A percentile compares a stretch with the other conserved stretches of the same genome.
Evolutionary conservation across 2,113 vertebrate genomes (phyloP).

Genomic region (Cyanoliseus patagonus): DNA sequence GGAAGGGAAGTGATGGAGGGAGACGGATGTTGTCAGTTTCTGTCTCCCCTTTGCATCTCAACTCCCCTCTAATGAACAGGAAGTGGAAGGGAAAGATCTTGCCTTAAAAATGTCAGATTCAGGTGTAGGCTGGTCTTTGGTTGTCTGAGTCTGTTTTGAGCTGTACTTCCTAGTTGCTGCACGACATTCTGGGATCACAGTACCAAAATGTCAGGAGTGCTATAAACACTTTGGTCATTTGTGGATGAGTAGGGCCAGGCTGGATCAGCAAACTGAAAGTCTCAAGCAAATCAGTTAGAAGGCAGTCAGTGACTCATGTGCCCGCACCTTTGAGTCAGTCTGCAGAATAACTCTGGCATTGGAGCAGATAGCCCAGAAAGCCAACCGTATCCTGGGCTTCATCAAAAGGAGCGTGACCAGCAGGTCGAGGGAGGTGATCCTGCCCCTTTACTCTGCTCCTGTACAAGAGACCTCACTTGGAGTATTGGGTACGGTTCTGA

Average conservation of each 20-base stretch:
- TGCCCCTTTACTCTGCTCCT: too few relatives aligned
- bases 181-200: neutral
- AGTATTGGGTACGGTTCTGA: too few relatives aligned
- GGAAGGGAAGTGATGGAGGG: neutral
- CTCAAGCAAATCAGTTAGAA: neutral
- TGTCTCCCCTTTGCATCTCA: neutral
- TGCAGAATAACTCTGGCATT: neutral
- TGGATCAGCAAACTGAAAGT: neutral
- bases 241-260: neutral
- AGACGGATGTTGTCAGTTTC: neutral
- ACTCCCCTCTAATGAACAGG: neutral
- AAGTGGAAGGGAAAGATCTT: neutral
- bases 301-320: neutral
- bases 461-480: too few relatives aligned
- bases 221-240: neutral
- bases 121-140: neutral
- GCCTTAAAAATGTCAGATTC: neutral
- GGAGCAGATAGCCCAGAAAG: neutral
- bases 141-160: neutral
- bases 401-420: too few relatives aligned
- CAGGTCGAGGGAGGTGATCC: too few relatives aligned
- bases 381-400: too few relatives aligned
- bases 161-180: neutral
- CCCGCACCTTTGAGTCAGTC: neutral
- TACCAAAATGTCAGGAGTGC: neutral